These are phyloP conservation scores for Neodiprion virginianus DNA, from an alignment of 1,140 invertebrate species.

Conservation along the genomic window DNA sequence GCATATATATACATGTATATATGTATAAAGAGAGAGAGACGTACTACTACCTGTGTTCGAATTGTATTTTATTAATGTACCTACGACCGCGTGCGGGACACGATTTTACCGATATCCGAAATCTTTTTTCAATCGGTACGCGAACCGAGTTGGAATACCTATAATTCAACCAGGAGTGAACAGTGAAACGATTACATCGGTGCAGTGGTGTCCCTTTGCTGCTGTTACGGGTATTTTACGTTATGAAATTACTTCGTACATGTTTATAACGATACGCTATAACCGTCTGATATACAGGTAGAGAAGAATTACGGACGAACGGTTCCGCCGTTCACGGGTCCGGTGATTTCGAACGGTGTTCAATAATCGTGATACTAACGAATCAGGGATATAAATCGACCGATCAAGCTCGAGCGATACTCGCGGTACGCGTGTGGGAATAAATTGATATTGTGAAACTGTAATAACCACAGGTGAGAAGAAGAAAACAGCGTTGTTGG, in stretches of 20 bases:
- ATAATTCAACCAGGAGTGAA: too few relatives aligned
- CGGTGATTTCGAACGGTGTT: neutral
- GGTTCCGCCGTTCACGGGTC: neutral
- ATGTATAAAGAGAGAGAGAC: too few relatives aligned
- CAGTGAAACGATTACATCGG: too few relatives aligned
- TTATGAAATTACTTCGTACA: neutral
- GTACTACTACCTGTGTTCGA: too few relatives aligned
- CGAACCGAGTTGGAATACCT: too few relatives aligned
- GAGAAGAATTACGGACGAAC: slow-evolving; percentile 7
- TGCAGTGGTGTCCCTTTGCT: too few relatives aligned
- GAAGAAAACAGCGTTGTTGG: neutral
- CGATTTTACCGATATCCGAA: too few relatives aligned
- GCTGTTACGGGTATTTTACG: neutral
- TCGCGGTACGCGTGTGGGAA: neutral
- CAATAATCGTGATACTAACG: neutral
- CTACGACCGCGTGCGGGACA: too few relatives aligned
- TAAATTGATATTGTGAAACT: neutral
- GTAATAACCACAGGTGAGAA: neutral
- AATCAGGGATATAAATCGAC: neutral
- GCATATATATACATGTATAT: too few relatives aligned
- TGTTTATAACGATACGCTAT: neutral
- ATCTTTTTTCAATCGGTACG: too few relatives aligned
- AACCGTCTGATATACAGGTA: neutral
- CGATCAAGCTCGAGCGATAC: neutral
- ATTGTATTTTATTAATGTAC: too few relatives aligned